These are phyloP conservation scores for Antheraea pernyi DNA, from an alignment of 1,140 invertebrate genomes.

Conservation along the genomic window DNA sequence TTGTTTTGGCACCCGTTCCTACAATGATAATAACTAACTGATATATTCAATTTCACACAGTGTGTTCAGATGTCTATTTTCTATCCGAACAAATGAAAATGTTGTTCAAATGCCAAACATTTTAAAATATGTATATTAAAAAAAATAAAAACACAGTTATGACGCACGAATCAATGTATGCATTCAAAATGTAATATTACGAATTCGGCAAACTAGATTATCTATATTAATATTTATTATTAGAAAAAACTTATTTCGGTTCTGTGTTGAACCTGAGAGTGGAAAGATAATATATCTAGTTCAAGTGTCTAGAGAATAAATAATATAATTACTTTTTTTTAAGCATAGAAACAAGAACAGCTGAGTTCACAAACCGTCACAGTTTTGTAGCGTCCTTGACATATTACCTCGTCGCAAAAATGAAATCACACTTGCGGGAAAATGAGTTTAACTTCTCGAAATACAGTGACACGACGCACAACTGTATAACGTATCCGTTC, in stretches of 20 bases:
- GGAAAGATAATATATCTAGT: neutral
- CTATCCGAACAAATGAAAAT: neutral
- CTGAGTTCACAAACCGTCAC: neutral
- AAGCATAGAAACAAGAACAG: neutral
- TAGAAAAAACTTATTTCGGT: too few relatives aligned
- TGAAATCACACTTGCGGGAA: constrained; percentile 3
- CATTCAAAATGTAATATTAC: too few relatives aligned
- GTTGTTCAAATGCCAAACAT: neutral
- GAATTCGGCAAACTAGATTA: neutral
- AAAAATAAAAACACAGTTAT: too few relatives aligned
- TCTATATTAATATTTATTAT: neutral
- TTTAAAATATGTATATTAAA: neutral
- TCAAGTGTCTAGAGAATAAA: neutral
- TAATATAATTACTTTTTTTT: neutral
- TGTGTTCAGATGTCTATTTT: neutral
- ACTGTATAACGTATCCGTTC: neutral
- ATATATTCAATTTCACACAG: neutral
- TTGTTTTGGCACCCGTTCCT: neutral
- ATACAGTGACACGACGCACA: neutral
- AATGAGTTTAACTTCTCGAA: neutral
- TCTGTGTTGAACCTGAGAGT: neutral
- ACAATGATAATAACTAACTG: neutral
- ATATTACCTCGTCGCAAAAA: neutral
- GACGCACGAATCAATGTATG: too few relatives aligned
- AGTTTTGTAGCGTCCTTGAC: constrained; percentile 1